Evolutionary conservation across 1,140 invertebrate species (phyloP), one percentile per base, ranked within the genome.

Genomic region (Stenopsyche tienmushanensis): DNA sequence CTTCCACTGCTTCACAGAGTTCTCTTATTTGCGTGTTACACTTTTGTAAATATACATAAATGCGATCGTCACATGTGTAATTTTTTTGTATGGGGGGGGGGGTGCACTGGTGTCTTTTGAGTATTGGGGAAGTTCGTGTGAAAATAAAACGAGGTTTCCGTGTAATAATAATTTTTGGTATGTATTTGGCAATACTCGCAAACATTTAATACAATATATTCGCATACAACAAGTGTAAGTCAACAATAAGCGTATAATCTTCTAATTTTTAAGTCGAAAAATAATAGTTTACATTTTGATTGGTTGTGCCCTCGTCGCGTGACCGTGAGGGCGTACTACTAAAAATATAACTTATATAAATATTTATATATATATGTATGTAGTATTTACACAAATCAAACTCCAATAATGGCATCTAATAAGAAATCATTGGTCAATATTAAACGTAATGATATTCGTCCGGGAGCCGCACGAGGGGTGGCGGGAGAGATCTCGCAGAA

Each of bases 111-210:
- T n/a, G n/a, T n/a, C n/a, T n/a, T n/a, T n/a, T n/a, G n/a, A n/a
- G n/a, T n/a, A n/a, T n/a, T n/a, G 29, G 29, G 29, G 13, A 13
- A 34, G 29, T 34, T 13, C 5, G 29, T 5, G 29, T 34, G 29
- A 60, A 60, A 70, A 70, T 70, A 70, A 70, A 70, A 70, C 65
- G 41, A 66, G 21, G 42, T 47, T 62, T 62, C 62, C 65, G 64
- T 66, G 65, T 70, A 70, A 70, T 70, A 70, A 67, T 70, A 70
- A 70, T 70, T 70, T 70, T 70, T 70, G 69, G 69, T 70, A 70
- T 70, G 69, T 67, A 66, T 70, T 70, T 70, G 69, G 69, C 69
- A 70, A 70, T 70, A 65, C 65, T 70, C 65, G 69, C 69, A 70
- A 70, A 70, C 69, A 67, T 70, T 70, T 44, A 70, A 70, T 70